Percentiles rank a stretch among this genome's conserved stretches.
These are phyloP conservation scores for Diprion similis DNA, from an alignment of 1,140 invertebrate genomes.

Conservation along the genomic window DNA sequence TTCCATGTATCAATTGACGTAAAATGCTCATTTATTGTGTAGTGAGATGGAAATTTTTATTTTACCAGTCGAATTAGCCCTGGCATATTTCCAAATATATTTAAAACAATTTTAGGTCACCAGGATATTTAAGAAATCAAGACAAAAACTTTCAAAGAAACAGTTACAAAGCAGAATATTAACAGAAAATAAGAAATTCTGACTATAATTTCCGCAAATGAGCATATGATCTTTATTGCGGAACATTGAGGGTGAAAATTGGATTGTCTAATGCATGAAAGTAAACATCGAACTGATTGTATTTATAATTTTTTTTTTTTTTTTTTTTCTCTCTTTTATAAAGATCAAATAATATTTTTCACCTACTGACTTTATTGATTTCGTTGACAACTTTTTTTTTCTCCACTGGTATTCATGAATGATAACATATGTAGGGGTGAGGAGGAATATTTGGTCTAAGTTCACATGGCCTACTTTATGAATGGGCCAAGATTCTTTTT, in stretches of 20 bases:
- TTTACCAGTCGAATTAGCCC: neutral
- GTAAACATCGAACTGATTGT: neutral
- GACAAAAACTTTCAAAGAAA: neutral
- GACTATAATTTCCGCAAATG: no score
- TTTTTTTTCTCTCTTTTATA: conserved; percentile 19
- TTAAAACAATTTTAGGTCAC: conserved; percentile 14
- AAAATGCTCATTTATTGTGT: neutral
- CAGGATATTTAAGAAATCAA: neutral
- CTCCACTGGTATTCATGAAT: conserved; percentile 24
- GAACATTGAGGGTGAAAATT: conserved; percentile 8
- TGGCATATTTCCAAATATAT: conserved; percentile 6
- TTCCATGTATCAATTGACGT: neutral
- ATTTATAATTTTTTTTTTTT: conserved; percentile 13
- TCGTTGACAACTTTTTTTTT: neutral
- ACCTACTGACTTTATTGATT: no score
- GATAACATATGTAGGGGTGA: neutral
- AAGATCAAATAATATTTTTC: no score
- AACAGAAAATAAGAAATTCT: no score
- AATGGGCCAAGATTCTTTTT: neutral
- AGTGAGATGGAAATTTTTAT: neutral
- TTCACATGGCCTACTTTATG: neutral
- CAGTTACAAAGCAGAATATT: no score
- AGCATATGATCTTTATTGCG: conserved; percentile 10
- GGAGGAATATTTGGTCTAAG: conserved; percentile 5
- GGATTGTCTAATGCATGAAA: neutral